These are phyloP conservation scores for Aricia agestis DNA, from an alignment of 1,140 invertebrate genomes.

Conservation along the genomic window DNA sequence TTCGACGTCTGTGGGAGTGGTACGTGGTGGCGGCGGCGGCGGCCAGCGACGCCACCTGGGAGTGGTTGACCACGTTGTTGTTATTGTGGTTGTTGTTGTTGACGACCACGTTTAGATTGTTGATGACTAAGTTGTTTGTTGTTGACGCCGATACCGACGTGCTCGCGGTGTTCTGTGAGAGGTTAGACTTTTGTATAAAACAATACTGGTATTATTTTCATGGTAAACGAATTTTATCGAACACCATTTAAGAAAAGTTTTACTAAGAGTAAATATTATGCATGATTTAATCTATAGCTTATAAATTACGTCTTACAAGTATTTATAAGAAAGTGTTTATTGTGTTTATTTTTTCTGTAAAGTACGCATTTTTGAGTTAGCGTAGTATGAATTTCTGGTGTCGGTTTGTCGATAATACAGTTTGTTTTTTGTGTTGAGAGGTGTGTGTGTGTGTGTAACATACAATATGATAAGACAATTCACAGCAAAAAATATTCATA, in stretches of 20 bases:
- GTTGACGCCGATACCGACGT: constrained; percentile 70
- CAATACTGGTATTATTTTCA: too few relatives aligned
- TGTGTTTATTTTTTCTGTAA: too few relatives aligned
- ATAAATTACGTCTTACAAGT: too few relatives aligned
- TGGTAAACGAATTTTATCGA: too few relatives aligned
- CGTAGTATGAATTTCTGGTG: too few relatives aligned
- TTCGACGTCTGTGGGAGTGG: constrained; percentile 68
- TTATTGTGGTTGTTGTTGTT: constrained; percentile 77
- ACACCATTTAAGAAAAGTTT: too few relatives aligned
- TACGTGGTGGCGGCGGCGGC: constrained; percentile 71
- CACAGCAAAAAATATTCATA: background rate
- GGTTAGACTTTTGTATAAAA: constrained; percentile 1
- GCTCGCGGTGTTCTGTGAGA: constrained; percentile 58
- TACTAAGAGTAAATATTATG: too few relatives aligned
- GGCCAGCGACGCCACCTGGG: constrained; percentile 68
- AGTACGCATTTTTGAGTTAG: too few relatives aligned
- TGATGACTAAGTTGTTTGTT: constrained; percentile 75
- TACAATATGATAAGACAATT: background rate
- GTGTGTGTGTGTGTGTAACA: background rate
- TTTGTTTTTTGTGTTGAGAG: background rate
- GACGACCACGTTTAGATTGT: constrained; percentile 74
- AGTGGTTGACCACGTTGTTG: constrained; percentile 74
- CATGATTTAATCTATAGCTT: too few relatives aligned
- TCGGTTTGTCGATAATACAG: too few relatives aligned
- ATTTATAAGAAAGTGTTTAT: too few relatives aligned